phyloP scores from a whole-genome alignment of 2,888 invertebrate genomes.

The Cyclophora punctaria region DNA sequence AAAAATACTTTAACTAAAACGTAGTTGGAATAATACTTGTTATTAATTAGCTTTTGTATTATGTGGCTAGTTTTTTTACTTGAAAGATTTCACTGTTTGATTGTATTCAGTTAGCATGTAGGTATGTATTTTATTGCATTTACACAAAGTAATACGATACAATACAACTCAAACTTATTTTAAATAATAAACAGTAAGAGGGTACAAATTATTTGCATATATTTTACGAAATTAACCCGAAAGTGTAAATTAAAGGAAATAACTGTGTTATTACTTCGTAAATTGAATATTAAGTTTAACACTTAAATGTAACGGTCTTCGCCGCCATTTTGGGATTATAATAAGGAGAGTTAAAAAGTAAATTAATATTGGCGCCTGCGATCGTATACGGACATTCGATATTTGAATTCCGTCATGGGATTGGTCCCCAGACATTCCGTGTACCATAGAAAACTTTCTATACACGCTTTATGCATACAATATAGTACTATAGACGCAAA shows the following conservation, averaged over 20 bases:
- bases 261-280: constrained; percentile 7
- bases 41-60: constrained; percentile 14
- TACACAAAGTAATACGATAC: not conserved
- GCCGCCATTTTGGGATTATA: constrained; percentile 13
- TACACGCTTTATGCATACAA: no score
- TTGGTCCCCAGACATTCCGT: constrained; percentile 13
- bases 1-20: constrained; percentile 3
- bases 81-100: not conserved
- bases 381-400: constrained; percentile 40
- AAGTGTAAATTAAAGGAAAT: constrained; percentile 8
- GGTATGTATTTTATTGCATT: constrained; percentile 8
- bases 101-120: constrained; percentile 5
- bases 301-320: constrained; percentile 11
- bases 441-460: no score
- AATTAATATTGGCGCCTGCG: constrained; percentile 36
- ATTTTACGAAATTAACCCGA: constrained; percentile 4
- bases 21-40: constrained; percentile 7
- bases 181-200: not conserved
- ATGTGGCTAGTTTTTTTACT: constrained; percentile 1
- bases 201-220: not conserved
- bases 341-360: constrained; percentile 43
- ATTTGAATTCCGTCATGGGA: constrained; percentile 39
- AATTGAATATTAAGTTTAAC: constrained; percentile 8
- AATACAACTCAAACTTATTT: not conserved
- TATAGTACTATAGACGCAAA: no score